phyloP scores from a whole-genome alignment of 2,888 invertebrate genomes.

The Buathra laborator region DNA sequence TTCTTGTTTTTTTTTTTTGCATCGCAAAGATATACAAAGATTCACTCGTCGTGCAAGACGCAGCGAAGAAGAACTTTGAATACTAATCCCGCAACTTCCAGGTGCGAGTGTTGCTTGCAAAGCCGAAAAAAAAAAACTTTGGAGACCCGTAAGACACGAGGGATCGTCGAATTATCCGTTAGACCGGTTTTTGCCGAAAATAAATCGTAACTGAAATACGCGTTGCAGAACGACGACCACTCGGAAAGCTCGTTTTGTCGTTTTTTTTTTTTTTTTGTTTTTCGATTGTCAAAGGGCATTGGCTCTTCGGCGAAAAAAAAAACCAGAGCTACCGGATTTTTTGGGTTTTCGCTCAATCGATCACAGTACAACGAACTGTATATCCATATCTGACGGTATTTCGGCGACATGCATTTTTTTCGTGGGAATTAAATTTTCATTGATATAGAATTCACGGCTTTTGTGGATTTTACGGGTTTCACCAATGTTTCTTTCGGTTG shows the following conservation, averaged over 20 bases:
- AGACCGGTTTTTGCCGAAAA: slow-evolving; percentile 56
- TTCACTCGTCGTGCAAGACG: slow-evolving; percentile 22
- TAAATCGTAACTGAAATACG: slow-evolving; percentile 48
- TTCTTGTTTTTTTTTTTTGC: slow-evolving; percentile 12
- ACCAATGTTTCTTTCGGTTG: slow-evolving; percentile 7
- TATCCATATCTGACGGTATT: neutral
- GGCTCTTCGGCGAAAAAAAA: slow-evolving; percentile 14
- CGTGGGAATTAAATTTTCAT: slow-evolving; percentile 3
- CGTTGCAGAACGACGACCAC: slow-evolving; percentile 1
- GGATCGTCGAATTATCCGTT: slow-evolving; percentile 58
- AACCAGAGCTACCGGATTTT: slow-evolving; percentile 28
- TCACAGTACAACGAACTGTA: neutral
- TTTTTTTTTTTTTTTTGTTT: neutral
- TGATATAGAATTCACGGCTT: neutral
- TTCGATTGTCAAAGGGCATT: slow-evolving; percentile 28
- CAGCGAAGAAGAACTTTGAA: slow-evolving; percentile 25
- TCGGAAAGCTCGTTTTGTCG: neutral
- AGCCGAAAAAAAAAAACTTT: slow-evolving; percentile 43
- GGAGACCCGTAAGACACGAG: slow-evolving; percentile 52
- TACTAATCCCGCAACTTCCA: slow-evolving; percentile 69
- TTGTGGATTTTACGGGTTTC: neutral
- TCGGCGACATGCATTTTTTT: neutral
- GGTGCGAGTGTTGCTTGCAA: slow-evolving; percentile 58
- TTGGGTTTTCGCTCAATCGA: slow-evolving; percentile 9
- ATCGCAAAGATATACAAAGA: neutral